phyloP scores from a whole-genome alignment of 2,888 invertebrate genomes.

The Callinectes sapidus region DNA sequence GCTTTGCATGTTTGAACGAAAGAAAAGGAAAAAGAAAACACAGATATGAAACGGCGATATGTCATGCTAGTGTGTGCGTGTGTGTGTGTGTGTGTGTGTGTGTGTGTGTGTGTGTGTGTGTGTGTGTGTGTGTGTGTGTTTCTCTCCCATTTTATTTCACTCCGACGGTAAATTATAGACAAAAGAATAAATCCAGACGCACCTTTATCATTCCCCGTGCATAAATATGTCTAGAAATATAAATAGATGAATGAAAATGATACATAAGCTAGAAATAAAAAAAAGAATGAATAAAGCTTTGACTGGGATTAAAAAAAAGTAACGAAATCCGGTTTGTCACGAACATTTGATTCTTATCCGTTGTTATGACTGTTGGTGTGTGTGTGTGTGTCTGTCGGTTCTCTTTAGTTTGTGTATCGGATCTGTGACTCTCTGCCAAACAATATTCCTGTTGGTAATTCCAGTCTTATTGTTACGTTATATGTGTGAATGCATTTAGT shows the following conservation, averaged over 20 bases:
- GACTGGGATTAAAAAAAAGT: background rate
- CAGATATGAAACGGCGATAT: background rate
- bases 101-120: too few species aligned
- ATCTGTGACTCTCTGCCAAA: background rate
- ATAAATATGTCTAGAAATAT: background rate
- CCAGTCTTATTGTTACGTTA: too few species aligned
- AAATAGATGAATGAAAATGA: background rate
- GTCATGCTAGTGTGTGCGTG: background rate
- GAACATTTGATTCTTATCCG: background rate
- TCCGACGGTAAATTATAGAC: background rate
- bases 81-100: too few species aligned
- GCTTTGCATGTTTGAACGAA: background rate
- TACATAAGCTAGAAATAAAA: background rate
- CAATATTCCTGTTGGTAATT: too few species aligned
- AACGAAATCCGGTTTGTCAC: background rate
- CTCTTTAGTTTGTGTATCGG: background rate
- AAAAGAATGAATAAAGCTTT: too few species aligned
- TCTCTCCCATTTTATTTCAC: background rate
- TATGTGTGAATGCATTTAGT: too few species aligned
- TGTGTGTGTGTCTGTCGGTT: background rate
- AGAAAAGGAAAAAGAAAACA: background rate
- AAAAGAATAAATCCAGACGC: background rate
- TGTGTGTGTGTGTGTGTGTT: background rate
- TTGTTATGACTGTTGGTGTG: background rate
- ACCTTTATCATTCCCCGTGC: background rate